Conservation (phyloP, 2,888 invertebrate genomes). For the Carpatolechia fugitivella region DNA sequence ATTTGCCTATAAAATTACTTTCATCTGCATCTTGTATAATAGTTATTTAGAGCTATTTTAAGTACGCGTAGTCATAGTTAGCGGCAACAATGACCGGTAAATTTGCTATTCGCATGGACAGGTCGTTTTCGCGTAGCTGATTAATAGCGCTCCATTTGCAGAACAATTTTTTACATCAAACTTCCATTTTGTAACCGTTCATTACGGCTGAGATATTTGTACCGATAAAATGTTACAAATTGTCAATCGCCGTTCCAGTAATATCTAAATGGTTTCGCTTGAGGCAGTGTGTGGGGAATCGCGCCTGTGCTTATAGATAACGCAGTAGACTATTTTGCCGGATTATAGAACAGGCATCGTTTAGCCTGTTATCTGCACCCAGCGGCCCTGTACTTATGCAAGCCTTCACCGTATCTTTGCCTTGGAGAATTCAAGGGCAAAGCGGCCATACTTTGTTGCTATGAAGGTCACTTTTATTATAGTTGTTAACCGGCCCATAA, state of each 20-base stretch:
- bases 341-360: constrained; percentile 4
- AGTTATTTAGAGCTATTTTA: background rate
- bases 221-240: constrained; percentile 33
- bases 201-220: constrained; percentile 22
- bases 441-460: background rate
- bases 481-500: background rate
- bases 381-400: background rate
- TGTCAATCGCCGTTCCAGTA: constrained; percentile 24
- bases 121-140: constrained; percentile 45
- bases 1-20: background rate
- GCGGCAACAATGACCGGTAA: constrained; percentile 19
- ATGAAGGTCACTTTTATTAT: background rate
- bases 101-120: constrained; percentile 33
- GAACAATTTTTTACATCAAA: constrained; percentile 31
- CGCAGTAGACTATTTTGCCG: constrained; percentile 6
- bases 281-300: background rate
- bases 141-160: constrained; percentile 43
- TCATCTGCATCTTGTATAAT: no score
- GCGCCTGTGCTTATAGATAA: constrained; percentile 9
- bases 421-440: constrained; percentile 1
- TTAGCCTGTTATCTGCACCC: constrained; percentile 1
- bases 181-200: constrained; percentile 15
- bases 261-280: constrained; percentile 4
- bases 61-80: background rate
- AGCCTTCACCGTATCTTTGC: background rate